Evolutionary conservation across 2,797 vertebrate species (phyloP), one percentile per base, ranked within the genome.

Genomic region (Gastrophryne carolinensis): DNA sequence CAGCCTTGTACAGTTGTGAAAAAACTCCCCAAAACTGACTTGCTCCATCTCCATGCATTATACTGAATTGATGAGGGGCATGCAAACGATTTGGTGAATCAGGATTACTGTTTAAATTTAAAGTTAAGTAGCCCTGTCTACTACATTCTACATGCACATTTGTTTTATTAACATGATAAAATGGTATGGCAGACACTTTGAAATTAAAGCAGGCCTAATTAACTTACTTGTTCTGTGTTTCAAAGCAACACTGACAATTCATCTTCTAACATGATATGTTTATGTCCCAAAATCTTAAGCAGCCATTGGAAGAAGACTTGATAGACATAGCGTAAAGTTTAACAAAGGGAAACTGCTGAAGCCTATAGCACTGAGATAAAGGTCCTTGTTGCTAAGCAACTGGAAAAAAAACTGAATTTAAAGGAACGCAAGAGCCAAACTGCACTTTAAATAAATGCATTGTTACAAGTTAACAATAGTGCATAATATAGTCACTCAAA

Each of bases 301-400:
- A 53, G 54, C 53, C 56, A 23, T 56, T 52, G 73, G 44, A 52
- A 60, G 32, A 44, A 75, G 27, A 39, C 44, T 61, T 68, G 73
- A 75, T 53, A 49, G 73, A 68, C 64, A 61, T 41, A 68, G 47
- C 41, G 50, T 41, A 69, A 57, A 30, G 12, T 69, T 37, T 69
- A 69, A 76, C 73, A 76, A 76, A 76, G 61, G 44, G 56, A 73
- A 70, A 69, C 47, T 62, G 47, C 63, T 63, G 65, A 76, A 76
- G 65, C 57, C 53, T 69, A 41, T 26, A 63, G 65, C 49, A 54
- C 10, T 69, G 57, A 50, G 54, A 76, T 62, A 76, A 69, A 69
- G 54, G 71, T 1, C 26, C 57, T 17, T 8, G 73, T 76, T 76
- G 57, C 65, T 41, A 76, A 67, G 65, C 65, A 70, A 52, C 73